A percentile compares a stretch with the other conserved stretches of the same genome.
These are phyloP conservation scores for Torymus tubicola DNA, from an alignment of 2,888 invertebrate species.

Conservation along the genomic window DNA sequence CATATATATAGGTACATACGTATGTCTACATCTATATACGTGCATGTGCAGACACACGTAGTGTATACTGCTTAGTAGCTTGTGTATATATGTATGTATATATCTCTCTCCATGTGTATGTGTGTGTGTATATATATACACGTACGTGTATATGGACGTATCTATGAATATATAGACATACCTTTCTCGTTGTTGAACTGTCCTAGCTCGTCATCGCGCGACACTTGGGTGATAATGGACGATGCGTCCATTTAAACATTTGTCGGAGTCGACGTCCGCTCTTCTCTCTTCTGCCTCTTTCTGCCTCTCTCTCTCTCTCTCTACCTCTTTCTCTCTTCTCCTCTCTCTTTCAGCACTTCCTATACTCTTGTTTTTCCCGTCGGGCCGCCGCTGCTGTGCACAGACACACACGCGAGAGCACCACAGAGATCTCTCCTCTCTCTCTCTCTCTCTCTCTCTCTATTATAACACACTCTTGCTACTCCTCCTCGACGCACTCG, in stretches of 20 bases:
- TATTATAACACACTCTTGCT: too few relatives aligned
- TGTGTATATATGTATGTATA: too few relatives aligned
- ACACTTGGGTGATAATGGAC: slow-evolving; percentile 99
- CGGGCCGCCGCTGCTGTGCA: too few relatives aligned
- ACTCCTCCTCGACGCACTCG: too few relatives aligned
- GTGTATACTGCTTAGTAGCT: too few relatives aligned
- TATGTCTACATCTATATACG: too few relatives aligned
- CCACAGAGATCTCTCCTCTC: not conserved
- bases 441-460: not conserved
- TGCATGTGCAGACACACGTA: too few relatives aligned
- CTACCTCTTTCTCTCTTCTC: not conserved
- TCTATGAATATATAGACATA: slow-evolving; percentile 70
- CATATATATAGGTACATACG: too few relatives aligned
- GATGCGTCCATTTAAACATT: slow-evolving; percentile 97
- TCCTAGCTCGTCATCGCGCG: slow-evolving; percentile 93
- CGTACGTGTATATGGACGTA: too few relatives aligned
- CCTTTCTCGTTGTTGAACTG: slow-evolving; percentile 96
- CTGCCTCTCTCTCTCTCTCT: not conserved
- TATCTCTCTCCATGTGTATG: too few relatives aligned
- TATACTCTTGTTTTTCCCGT: too few relatives aligned
- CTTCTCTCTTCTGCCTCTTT: not conserved
- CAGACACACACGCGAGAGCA: not conserved
- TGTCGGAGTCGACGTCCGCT: slow-evolving; percentile 61
- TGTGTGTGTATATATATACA: not conserved
- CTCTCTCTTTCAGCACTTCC: too few relatives aligned